A percentile compares a stretch with the other conserved stretches of the same genome.
Evolutionary conservation across 2,797 vertebrate species (phyloP).

Genomic region (Florisuga fusca): DNA sequence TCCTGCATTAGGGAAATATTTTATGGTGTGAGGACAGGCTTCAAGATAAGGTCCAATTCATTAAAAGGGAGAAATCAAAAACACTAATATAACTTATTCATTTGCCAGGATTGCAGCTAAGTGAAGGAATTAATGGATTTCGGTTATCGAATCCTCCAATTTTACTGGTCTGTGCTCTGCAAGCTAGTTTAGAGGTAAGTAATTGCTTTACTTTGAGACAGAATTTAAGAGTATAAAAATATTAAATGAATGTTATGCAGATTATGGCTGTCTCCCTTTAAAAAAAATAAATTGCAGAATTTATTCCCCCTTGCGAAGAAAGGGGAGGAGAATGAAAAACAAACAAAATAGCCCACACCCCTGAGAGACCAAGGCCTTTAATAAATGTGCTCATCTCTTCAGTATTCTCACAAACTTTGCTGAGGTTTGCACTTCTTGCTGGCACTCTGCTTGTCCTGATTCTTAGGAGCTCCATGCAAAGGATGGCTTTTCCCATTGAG

Average conservation of each 20-base stretch:
- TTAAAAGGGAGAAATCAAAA: slow-evolving; percentile 55
- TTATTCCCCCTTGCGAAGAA: too few relatives aligned
- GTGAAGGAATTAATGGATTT: slow-evolving; percentile 89
- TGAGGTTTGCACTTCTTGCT: neutral
- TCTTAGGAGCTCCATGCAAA: neutral
- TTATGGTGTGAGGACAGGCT: neutral
- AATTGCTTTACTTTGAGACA: slow-evolving; percentile 31
- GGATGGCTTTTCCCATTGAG: neutral
- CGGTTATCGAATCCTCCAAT: slow-evolving; percentile 94
- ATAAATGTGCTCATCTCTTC: neutral
- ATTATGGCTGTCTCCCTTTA: neutral
- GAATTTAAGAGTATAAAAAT: slow-evolving; percentile 12
- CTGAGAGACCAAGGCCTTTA: neutral
- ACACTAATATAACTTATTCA: slow-evolving; percentile 28
- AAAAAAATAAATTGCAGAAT: neutral
- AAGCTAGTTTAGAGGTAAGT: slow-evolving; percentile 94
- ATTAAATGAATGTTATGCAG: neutral
- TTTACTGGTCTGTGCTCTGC: slow-evolving; percentile 90
- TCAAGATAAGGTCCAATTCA: slow-evolving; percentile 41
- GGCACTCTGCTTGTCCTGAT: rapidly evolving
- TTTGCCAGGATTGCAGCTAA: slow-evolving; percentile 84
- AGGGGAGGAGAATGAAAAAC: neutral
- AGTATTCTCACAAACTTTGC: neutral
- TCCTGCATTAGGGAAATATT: slow-evolving; percentile 56
- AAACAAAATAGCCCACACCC: neutral